Percentiles rank a stretch among this genome's conserved stretches.
These are phyloP conservation scores for Drosophila neotestacea DNA, from an alignment of 2,888 invertebrate genomes.

Conservation along the genomic window DNA sequence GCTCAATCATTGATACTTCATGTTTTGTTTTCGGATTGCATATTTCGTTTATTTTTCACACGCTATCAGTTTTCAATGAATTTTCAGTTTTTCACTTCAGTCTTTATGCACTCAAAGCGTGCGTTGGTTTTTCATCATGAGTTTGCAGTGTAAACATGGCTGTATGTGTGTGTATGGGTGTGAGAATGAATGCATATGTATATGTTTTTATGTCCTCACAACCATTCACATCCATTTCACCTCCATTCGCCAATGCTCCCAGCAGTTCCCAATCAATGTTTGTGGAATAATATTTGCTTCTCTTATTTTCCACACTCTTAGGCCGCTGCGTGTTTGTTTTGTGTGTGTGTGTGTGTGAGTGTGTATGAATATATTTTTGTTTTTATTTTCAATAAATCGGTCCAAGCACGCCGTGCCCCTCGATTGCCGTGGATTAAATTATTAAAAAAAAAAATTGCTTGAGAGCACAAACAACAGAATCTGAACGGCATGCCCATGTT, in stretches of 20 bases:
- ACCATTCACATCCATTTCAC: constrained; percentile 24
- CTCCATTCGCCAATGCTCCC: constrained; percentile 7
- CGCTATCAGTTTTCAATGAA: constrained; percentile 82
- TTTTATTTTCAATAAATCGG: constrained; percentile 77
- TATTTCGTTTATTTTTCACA: constrained; percentile 79
- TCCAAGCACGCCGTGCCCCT: constrained; percentile 59
- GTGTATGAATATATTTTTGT: constrained; percentile 40
- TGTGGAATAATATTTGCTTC: constrained; percentile 74
- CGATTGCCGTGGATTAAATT: constrained; percentile 81
- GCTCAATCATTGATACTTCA: constrained; percentile 58
- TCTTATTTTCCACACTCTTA: constrained; percentile 77
- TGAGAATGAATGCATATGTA: constrained; percentile 25
- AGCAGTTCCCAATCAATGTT: constrained; percentile 79
- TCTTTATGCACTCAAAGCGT: constrained; percentile 45
- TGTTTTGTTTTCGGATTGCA: constrained; percentile 62
- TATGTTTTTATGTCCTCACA: constrained; percentile 31
- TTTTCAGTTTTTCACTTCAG: constrained; percentile 63
- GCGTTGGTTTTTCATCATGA: constrained; percentile 65
- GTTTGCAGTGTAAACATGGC: constrained; percentile 45
- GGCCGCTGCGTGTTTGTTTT: constrained; percentile 44
- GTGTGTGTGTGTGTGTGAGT: constrained; percentile 9
- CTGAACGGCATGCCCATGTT: constrained; percentile 21
- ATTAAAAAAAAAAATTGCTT: constrained; percentile 66
- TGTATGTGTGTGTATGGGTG: constrained; percentile 11
- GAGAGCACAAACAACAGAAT: constrained; percentile 44